Evolutionary conservation across 2,797 vertebrate species (phyloP).

Genomic region (Galago senegalensis): DNA sequence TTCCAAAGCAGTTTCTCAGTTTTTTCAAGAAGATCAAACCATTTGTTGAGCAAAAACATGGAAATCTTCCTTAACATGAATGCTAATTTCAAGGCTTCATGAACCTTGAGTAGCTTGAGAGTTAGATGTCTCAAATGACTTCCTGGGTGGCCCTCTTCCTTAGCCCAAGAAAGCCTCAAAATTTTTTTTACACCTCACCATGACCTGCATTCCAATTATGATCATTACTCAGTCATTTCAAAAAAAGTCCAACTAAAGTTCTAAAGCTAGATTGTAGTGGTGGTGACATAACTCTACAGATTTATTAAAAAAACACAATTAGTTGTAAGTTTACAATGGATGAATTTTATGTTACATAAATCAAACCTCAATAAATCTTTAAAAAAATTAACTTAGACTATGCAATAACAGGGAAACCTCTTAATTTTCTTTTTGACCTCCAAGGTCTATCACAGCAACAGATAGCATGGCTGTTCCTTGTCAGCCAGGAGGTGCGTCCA

Average conservation of each 20-base stretch:
- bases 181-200: conserved; percentile 54
- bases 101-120: conserved; percentile 38
- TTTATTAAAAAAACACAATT: conserved; percentile 33
- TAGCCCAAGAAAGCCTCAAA: conserved; percentile 52
- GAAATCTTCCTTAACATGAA: conserved; percentile 82
- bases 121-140: conserved; percentile 53
- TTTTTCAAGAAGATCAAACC: conserved; percentile 12
- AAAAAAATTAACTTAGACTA: conserved; percentile 43
- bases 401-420: conserved; percentile 50
- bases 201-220: conserved; percentile 43
- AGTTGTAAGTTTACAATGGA: conserved; percentile 2
- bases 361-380: conserved; percentile 55
- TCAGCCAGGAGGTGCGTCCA: conserved; percentile 69
- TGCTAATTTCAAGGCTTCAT: conserved; percentile 62
- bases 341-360: conserved; percentile 56
- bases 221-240: conserved; percentile 68
- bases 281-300: conserved; percentile 1
- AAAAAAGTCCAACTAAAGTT: conserved; percentile 68
- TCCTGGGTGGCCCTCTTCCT: conserved; percentile 37
- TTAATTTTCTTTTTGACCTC: conserved; percentile 67
- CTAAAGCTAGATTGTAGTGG: conserved; percentile 53
- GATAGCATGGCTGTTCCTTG: conserved; percentile 64
- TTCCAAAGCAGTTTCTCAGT: conserved; percentile 5
- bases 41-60: conserved; percentile 73
- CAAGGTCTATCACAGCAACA: neutral